Evolutionary conservation across 2,888 invertebrate genomes (phyloP).

Genomic region (Lamproptera curius): DNA sequence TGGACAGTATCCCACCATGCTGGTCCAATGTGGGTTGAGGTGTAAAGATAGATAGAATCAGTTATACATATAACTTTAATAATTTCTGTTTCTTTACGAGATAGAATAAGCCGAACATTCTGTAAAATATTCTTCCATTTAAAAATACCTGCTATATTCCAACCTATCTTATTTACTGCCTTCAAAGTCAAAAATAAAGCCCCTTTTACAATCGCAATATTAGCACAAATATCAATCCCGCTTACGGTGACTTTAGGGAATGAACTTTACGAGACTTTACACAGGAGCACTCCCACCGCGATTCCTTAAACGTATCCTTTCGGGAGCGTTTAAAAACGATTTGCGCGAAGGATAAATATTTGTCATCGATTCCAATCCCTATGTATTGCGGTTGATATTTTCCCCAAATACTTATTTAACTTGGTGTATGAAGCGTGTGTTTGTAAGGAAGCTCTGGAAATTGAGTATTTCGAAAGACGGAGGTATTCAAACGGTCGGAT

Average conservation of each 20-base stretch:
- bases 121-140: background rate
- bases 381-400: no score
- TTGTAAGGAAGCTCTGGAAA: background rate
- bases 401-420: background rate
- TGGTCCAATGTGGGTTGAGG: no score
- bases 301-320: background rate
- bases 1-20: no score
- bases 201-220: background rate
- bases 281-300: no score
- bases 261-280: no score
- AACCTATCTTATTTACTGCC: background rate
- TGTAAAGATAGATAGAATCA: background rate
- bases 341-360: constrained; percentile 11
- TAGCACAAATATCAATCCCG: background rate
- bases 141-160: background rate
- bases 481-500: no score
- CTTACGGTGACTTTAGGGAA: no score
- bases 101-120: background rate
- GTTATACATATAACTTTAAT: background rate
- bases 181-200: background rate
- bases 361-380: background rate
- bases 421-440: background rate
- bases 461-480: background rate
- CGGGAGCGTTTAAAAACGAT: background rate
- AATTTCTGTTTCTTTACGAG: background rate